phyloP scores from a whole-genome alignment of 1,140 invertebrate species.

The Bombus impatiens region DNA sequence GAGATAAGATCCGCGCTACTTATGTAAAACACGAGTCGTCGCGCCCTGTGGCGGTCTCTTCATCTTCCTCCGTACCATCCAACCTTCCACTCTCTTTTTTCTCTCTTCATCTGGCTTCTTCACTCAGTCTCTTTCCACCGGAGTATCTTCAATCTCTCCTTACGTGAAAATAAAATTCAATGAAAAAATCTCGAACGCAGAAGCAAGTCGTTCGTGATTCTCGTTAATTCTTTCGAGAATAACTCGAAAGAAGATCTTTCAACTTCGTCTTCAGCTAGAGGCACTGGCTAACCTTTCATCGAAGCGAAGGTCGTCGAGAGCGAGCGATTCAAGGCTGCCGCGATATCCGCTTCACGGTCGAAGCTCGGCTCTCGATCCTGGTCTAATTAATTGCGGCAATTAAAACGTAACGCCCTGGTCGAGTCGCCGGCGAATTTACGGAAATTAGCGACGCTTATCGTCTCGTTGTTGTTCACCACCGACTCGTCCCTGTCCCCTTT shows the following conservation, averaged over 20 bases:
- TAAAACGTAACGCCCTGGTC: conserved; percentile 46
- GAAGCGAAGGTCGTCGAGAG: conserved; percentile 26
- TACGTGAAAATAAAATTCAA: background rate
- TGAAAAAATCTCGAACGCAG: background rate
- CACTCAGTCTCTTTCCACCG: background rate
- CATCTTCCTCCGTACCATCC: conserved; percentile 49
- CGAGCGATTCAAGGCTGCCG: conserved; percentile 15
- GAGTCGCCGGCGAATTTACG: conserved; percentile 48
- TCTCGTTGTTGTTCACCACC: background rate
- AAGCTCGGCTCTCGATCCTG: background rate
- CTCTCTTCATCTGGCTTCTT: background rate
- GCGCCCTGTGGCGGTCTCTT: conserved; percentile 62
- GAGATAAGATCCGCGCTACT: conserved; percentile 72
- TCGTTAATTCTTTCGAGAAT: background rate
- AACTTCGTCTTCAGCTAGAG: conserved; percentile 16
- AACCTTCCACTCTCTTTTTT: background rate
- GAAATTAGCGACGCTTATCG: conserved; percentile 54
- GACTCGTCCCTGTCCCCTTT: background rate
- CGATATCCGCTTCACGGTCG: conserved; percentile 20
- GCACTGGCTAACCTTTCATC: conserved; percentile 1
- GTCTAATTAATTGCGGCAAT: conserved; percentile 52
- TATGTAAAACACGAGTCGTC: conserved; percentile 75
- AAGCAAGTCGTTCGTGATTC: background rate
- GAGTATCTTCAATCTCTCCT: conserved; percentile 14
- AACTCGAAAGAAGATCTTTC: background rate